These are phyloP conservation scores for Megaptera novaeangliae DNA, from an alignment of 2,113 vertebrate species.

Conservation along the genomic window DNA sequence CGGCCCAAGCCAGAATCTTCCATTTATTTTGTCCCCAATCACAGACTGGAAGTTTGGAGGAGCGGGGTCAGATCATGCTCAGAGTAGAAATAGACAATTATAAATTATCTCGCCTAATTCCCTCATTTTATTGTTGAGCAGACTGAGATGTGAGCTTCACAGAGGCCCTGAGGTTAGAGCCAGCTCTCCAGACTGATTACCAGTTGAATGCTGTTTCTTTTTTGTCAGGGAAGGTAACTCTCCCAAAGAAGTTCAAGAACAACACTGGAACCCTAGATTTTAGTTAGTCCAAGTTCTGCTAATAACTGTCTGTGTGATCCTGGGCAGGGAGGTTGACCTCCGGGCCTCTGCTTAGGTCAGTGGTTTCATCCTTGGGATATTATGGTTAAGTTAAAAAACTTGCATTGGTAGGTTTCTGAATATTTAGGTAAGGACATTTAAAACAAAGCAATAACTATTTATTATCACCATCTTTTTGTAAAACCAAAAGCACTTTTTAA, in stretches of 20 bases:
- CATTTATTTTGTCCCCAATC: background rate
- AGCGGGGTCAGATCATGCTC: background rate
- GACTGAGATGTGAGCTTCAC: background rate
- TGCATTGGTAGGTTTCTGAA: background rate
- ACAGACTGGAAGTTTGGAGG: background rate
- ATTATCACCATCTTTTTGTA: background rate
- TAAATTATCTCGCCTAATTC: background rate
- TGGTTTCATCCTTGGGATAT: background rate
- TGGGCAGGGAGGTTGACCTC: background rate
- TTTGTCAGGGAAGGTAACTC: background rate
- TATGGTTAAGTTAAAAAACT: background rate
- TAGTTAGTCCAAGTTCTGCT: background rate
- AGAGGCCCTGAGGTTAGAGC: background rate
- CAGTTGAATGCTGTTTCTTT: background rate
- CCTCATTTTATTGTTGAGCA: background rate
- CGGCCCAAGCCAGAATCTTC: background rate
- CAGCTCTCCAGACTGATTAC: background rate
- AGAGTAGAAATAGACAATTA: background rate
- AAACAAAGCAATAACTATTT: background rate
- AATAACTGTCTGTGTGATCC: background rate
- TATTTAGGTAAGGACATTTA: background rate
- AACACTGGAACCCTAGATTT: background rate
- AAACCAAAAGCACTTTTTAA: background rate
- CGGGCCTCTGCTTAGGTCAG: background rate
- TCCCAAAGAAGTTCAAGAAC: background rate